phyloP scores from a whole-genome alignment of 2,888 invertebrate species.

The Mystacides longicornis region DNA sequence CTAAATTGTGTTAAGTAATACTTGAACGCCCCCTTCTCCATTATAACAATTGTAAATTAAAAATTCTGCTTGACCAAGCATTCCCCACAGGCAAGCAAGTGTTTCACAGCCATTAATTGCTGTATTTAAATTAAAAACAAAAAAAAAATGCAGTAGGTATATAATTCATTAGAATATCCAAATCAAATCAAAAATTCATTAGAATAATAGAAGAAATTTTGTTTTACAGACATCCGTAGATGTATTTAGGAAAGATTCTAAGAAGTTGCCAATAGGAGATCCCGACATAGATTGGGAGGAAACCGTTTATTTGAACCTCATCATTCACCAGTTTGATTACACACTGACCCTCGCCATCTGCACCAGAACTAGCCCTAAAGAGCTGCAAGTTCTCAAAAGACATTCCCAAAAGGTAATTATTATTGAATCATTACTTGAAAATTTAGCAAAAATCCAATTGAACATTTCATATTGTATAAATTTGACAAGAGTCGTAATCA shows the following conservation, averaged over 20 bases:
- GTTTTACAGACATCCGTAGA: constrained; percentile 79
- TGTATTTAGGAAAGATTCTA: constrained; percentile 95
- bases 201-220: background rate
- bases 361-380: constrained; percentile 94
- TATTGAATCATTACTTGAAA: constrained; percentile 1
- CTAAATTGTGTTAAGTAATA: no score
- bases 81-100: constrained; percentile 17
- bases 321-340: constrained; percentile 98
- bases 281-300: constrained; percentile 98
- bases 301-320: constrained; percentile 94
- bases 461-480: no score
- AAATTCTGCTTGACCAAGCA: no score
- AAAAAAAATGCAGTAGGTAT: background rate
- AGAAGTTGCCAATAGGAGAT: constrained; percentile 93
- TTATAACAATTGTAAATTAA: no score
- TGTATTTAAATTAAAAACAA: constrained; percentile 8
- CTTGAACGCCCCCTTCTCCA: no score
- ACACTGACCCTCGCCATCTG: constrained; percentile 96
- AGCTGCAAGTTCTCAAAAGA: constrained; percentile 89
- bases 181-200: background rate
- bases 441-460: no score
- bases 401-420: constrained; percentile 67
- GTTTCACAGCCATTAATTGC: constrained; percentile 17
- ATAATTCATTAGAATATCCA: background rate
- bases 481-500: no score